These are phyloP conservation scores for Cremastinae sp. DNA, from an alignment of 2,888 invertebrate species.

Conservation along the genomic window DNA sequence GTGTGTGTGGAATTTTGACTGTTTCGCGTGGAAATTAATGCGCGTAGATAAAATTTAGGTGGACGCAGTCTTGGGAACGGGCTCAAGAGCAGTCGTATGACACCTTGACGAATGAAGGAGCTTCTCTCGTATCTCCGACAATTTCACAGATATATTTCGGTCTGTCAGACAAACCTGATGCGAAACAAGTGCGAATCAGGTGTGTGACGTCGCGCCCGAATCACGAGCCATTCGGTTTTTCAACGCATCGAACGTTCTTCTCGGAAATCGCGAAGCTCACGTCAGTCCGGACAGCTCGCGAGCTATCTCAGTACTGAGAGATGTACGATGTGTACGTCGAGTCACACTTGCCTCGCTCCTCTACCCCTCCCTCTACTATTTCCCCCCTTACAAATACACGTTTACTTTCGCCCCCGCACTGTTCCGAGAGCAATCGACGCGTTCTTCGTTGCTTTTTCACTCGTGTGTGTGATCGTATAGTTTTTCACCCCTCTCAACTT, in stretches of 20 bases:
- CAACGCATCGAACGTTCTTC: background rate
- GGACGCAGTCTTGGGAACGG: background rate
- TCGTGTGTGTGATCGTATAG: too few relatives aligned
- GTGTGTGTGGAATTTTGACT: background rate
- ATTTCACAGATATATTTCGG: conserved; percentile 27
- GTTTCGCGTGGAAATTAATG: background rate
- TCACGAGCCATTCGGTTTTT: conserved; percentile 23
- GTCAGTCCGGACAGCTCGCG: conserved; percentile 37
- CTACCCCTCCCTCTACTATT: too few relatives aligned
- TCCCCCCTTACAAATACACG: too few relatives aligned
- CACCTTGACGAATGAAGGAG: background rate
- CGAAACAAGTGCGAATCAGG: conserved; percentile 2
- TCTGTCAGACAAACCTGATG: background rate
- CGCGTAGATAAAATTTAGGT: background rate
- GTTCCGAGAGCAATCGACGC: too few relatives aligned
- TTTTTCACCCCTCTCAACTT: too few relatives aligned
- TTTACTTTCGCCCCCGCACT: too few relatives aligned
- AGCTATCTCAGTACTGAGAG: conserved; percentile 56
- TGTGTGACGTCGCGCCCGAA: conserved; percentile 6
- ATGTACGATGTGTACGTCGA: conserved; percentile 23
- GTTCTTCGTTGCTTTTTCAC: too few relatives aligned
- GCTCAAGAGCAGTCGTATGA: conserved; percentile 3
- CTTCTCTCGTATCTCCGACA: conserved; percentile 1
- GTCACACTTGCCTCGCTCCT: conserved; percentile 44
- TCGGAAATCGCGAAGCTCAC: background rate